Evolutionary conservation across 2,888 invertebrate species (phyloP).

Genomic region (Microplitis manilae): DNA sequence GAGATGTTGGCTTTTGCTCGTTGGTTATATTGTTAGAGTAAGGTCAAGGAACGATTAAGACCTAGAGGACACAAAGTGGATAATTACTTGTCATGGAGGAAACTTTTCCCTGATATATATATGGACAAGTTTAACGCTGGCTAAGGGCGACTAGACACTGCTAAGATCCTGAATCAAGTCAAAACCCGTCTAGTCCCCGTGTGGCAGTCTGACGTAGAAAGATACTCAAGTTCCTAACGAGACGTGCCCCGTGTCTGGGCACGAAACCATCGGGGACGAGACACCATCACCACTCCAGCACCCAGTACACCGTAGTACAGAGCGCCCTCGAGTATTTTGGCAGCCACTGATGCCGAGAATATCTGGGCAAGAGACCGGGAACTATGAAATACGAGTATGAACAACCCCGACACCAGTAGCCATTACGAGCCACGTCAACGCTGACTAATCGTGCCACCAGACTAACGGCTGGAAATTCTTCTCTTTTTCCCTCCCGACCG

Average conservation of each 20-base stretch:
- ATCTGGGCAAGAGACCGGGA: conserved; percentile 31
- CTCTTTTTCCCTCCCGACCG: conserved; percentile 29
- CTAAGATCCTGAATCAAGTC: conserved; percentile 35
- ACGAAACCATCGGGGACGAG: too few species aligned
- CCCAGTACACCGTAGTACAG: too few species aligned
- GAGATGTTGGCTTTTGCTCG: too few species aligned
- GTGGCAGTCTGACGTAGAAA: conserved; percentile 29
- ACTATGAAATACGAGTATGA: conserved; percentile 62
- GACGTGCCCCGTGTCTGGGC: conserved; percentile 59
- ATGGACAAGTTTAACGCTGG: neutral
- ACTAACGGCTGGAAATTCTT: conserved; percentile 45
- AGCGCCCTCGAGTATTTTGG: conserved; percentile 52
- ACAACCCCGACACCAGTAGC: conserved; percentile 48
- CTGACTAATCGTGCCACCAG: conserved; percentile 50
- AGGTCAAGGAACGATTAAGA: conserved; percentile 25
- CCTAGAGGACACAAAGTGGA: conserved; percentile 29
- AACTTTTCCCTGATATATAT: conserved; percentile 45
- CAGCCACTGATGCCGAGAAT: too few species aligned
- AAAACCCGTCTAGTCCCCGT: conserved; percentile 23
- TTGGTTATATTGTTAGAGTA: conserved; percentile 26
- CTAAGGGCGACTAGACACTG: conserved; percentile 10
- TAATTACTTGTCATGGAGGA: conserved; percentile 45
- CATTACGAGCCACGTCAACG: conserved; percentile 47
- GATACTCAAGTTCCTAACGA: conserved; percentile 66
- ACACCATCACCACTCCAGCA: too few species aligned